Conservation (phyloP, 2,113 vertebrate genomes). For the Menidia beryllina region DNA sequence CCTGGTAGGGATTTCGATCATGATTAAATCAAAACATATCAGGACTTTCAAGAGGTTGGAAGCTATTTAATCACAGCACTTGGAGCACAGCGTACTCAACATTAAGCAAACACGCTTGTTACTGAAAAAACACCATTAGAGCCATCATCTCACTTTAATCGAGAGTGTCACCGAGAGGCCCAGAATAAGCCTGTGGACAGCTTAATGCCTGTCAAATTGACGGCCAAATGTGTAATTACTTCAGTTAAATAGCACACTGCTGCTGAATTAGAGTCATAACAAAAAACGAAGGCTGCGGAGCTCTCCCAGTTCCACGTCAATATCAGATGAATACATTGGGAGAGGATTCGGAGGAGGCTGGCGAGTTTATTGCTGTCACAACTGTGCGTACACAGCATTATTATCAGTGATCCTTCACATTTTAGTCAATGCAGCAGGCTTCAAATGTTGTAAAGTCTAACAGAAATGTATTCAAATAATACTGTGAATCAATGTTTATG, state of each 20-base stretch:
- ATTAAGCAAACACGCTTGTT: conserved; percentile 37
- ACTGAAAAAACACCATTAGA: conserved; percentile 36
- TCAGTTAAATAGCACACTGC: conserved; percentile 52
- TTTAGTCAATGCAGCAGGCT: conserved; percentile 10
- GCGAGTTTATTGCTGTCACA: conserved; percentile 16
- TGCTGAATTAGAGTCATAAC: conserved; percentile 48
- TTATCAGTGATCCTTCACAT: conserved; percentile 3
- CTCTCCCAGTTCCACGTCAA: conserved; percentile 36
- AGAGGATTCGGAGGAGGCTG: conserved; percentile 15
- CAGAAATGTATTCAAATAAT: neutral
- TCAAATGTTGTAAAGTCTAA: conserved; percentile 11
- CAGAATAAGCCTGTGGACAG: conserved; percentile 42
- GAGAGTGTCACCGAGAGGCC: conserved; percentile 17
- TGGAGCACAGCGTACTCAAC: conserved; percentile 61
- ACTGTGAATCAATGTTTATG: neutral
- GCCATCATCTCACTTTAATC: conserved; percentile 28
- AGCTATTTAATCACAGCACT: conserved; percentile 77
- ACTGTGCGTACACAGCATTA: conserved; percentile 9
- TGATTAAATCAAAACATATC: conserved; percentile 83
- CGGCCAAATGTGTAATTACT: conserved; percentile 75
- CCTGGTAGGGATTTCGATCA: conserved; percentile 83
- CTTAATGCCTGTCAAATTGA: conserved; percentile 46
- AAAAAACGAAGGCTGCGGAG: conserved; percentile 27
- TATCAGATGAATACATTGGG: conserved; percentile 43
- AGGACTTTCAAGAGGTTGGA: conserved; percentile 76